These are phyloP conservation scores for Babylonia areolata DNA, from an alignment of 1,140 invertebrate species.

Conservation along the genomic window DNA sequence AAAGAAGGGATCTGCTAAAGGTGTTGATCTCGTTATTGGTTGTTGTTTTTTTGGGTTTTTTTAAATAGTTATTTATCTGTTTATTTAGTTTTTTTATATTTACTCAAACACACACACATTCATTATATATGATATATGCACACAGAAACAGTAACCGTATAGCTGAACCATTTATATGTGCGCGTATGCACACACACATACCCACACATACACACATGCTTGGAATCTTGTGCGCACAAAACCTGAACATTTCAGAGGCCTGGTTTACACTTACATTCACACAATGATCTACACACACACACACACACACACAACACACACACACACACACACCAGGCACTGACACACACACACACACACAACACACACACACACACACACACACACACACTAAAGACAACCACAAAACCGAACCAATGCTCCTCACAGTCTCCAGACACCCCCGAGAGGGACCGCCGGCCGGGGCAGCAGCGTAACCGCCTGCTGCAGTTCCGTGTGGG, in stretches of 20 bases:
- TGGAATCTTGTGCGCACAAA: not conserved
- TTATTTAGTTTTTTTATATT: no score
- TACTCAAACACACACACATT: no score
- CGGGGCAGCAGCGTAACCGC: constrained; percentile 49
- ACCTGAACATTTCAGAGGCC: no score
- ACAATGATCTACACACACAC: no score
- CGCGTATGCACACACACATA: not conserved
- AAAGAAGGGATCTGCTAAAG: not conserved
- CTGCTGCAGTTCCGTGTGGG: constrained; percentile 66
- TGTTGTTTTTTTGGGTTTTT: no score
- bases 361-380: no score
- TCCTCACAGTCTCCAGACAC: constrained; percentile 39
- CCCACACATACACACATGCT: not conserved
- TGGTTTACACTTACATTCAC: not conserved
- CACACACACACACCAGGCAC: no score
- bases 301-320: no score
- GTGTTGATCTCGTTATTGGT: not conserved
- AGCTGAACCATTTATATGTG: not conserved
- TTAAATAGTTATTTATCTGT: no score
- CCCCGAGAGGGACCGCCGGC: constrained; percentile 44
- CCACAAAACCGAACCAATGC: not conserved
- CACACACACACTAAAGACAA: no score
- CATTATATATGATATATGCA: not conserved
- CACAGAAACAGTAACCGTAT: not conserved
- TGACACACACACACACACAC: no score